Base-by-base conservation (phyloP, 2,113 vertebrate genomes). In the Semicossyphus pulcher region DNA sequence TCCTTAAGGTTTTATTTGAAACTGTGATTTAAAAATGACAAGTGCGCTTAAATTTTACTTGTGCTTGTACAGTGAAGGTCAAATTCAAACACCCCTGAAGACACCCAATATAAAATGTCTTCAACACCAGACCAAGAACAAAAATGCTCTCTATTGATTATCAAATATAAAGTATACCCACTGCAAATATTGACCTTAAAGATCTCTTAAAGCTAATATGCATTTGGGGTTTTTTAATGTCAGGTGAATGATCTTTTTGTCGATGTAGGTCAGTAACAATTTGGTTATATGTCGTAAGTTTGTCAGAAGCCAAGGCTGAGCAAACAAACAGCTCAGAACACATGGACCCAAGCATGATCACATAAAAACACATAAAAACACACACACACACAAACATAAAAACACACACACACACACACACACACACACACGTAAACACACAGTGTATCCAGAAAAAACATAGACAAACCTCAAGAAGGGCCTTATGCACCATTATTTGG, bases 401-500 rank as follows among this genome's bases (percentile, higher is more conserved):
- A 0, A n/a, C 16, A 21, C 4, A 53, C 26, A 23, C 34, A 71
- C 21, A n/a, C 6, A 4, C 9, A 56, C 52, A 61, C 23, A 37
- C 23, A 59, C 15, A 74, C 5, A 65, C 26, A 3, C 31, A 32
- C 31, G 9, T 4, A 32, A 9, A 5, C 31, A 32, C 9, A 32
- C 9, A 18, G 23, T 20, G 16, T 14, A 47, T 53, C 1, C 18
- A 57, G 1, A 57, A 25, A 47, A 56, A 48, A 4, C 48, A 0
- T 6, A 25, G 15, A 77, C 90, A 62, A 70, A 95, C 94, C 94
- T 96, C 91, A 2, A 95, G 90, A 60, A 94, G 87, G 23, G 94
- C 81, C 28, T 92, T 95, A 82, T 96, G 95, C 71, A 95, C 91
- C n/a, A 88, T 93, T 26, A 96, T 80, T 68, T 95, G 95, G 80